Evolutionary conservation across 2,113 vertebrate genomes (phyloP).

Genomic region (Lichenostomus cassidix): DNA sequence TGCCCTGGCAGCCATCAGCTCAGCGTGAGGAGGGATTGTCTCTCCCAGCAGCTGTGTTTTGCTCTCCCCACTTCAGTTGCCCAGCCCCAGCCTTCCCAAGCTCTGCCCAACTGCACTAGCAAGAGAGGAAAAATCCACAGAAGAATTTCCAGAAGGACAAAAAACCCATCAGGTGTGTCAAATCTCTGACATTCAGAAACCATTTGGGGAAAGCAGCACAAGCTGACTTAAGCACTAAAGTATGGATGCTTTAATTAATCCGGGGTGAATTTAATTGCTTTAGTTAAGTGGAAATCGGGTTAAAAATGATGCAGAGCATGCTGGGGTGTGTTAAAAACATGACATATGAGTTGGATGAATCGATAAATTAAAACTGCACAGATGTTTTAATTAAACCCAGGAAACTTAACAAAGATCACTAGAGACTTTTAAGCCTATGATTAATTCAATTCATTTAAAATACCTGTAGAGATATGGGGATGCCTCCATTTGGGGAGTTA

Average conservation of each 20-base stretch:
- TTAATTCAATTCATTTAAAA: slow-evolving; percentile 89
- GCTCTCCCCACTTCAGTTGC: not conserved
- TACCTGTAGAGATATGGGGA: slow-evolving; percentile 82
- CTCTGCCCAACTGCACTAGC: slow-evolving; percentile 58
- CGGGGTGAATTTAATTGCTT: slow-evolving; percentile 87
- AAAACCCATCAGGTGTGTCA: slow-evolving; percentile 84
- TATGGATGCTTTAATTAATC: slow-evolving; percentile 87
- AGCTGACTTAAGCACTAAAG: slow-evolving; percentile 83
- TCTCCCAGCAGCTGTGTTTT: not conserved
- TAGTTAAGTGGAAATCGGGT: slow-evolving; percentile 86
- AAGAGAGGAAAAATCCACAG: slow-evolving; percentile 55
- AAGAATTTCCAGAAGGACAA: slow-evolving; percentile 80
- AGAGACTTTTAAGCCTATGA: slow-evolving; percentile 86
- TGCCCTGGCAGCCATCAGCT: not conserved
- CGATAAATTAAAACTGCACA: slow-evolving; percentile 88
- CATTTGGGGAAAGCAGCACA: slow-evolving; percentile 78
- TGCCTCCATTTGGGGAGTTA: slow-evolving; percentile 78
- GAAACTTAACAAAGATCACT: slow-evolving; percentile 82
- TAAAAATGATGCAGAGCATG: slow-evolving; percentile 86
- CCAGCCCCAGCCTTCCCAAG: not conserved
- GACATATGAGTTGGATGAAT: slow-evolving; percentile 86
- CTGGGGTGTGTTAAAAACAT: slow-evolving; percentile 87
- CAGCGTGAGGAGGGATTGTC: not conserved
- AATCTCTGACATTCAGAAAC: slow-evolving; percentile 83
- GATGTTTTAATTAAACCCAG: slow-evolving; percentile 89